phyloP scores from a whole-genome alignment of 2,888 invertebrate genomes.

The Cantharis flavilabris region DNA sequence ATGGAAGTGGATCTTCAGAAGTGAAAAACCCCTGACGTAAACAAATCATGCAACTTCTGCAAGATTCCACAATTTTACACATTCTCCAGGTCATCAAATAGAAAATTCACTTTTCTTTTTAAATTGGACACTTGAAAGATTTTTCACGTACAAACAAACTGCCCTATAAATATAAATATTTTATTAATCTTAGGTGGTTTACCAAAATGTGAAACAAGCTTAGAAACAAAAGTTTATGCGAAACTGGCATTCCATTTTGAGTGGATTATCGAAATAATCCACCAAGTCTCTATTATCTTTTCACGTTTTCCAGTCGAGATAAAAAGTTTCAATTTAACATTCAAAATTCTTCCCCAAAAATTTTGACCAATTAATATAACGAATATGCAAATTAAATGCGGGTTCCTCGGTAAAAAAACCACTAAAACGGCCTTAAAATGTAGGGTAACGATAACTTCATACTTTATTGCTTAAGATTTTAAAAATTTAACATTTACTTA shows the following conservation, averaged over 20 bases:
- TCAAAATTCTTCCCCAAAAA: slow-evolving; percentile 5
- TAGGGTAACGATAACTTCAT: slow-evolving; percentile 44
- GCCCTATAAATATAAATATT: too few relatives aligned
- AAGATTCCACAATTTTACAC: too few relatives aligned
- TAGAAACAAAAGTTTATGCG: neutral
- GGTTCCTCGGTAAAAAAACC: neutral
- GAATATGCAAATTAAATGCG: slow-evolving; percentile 38
- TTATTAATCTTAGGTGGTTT: neutral
- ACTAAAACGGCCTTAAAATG: slow-evolving; percentile 37
- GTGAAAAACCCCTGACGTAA: too few relatives aligned
- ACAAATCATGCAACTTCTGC: too few relatives aligned
- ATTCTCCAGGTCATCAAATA: too few relatives aligned
- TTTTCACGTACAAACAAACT: too few relatives aligned
- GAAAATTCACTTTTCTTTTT: too few relatives aligned
- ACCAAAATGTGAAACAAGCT: neutral
- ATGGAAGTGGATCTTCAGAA: too few relatives aligned
- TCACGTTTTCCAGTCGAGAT: neutral
- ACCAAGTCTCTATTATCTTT: neutral
- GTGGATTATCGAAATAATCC: neutral
- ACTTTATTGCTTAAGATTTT: slow-evolving; percentile 43
- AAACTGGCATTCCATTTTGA: neutral
- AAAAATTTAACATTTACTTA: slow-evolving; percentile 46
- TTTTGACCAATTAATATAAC: slow-evolving; percentile 26
- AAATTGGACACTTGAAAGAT: too few relatives aligned
- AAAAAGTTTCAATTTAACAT: neutral